phyloP scores from a whole-genome alignment of 1,140 invertebrate species.

The Meloidogyne exigua region DNA sequence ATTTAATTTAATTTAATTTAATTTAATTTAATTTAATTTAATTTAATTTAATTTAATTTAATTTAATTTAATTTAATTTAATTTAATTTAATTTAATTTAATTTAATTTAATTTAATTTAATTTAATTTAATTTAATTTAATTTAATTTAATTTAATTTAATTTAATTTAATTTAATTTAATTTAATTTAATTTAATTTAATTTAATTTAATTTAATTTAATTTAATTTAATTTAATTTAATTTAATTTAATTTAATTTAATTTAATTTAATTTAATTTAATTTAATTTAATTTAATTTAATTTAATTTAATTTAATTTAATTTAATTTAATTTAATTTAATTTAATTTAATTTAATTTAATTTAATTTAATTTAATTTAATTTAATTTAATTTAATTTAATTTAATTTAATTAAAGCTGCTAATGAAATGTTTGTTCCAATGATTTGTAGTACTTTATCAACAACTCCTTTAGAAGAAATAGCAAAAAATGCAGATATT shows the following conservation, averaged over 20 bases:
- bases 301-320: not conserved
- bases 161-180: conserved; percentile 57
- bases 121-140: conserved; percentile 58
- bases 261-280: conserved; percentile 57
- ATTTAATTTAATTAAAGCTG: conserved; percentile 69
- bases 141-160: conserved; percentile 58
- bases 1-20: not conserved
- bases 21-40: conserved; percentile 58
- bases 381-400: conserved; percentile 57
- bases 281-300: conserved; percentile 58
- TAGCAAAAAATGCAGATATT: conserved; percentile 75
- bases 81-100: conserved; percentile 58
- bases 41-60: conserved; percentile 58
- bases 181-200: conserved; percentile 58
- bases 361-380: conserved; percentile 54
- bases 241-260: conserved; percentile 58
- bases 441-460: conserved; percentile 82
- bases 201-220: not conserved
- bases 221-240: conserved; percentile 58
- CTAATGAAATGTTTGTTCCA: conserved; percentile 73
- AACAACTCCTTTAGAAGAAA: conserved; percentile 83
- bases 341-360: conserved; percentile 58
- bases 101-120: not conserved
- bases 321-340: conserved; percentile 58
- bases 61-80: conserved; percentile 57